Evolutionary conservation across 2,113 vertebrate species (phyloP), one percentile per base, ranked within the genome.

Genomic region (Pongo abelii): DNA sequence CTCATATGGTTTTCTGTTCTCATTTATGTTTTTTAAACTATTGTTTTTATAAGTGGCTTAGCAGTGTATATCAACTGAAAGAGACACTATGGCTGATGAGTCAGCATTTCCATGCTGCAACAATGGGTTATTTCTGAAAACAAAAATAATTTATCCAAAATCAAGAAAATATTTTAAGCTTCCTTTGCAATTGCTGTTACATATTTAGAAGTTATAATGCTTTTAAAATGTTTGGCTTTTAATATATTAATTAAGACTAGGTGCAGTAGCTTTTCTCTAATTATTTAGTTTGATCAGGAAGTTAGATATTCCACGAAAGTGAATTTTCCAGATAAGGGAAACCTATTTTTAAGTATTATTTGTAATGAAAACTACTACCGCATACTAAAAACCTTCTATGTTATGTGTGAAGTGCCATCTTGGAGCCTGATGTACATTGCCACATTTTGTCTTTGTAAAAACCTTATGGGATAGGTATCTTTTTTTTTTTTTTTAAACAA

Each of bases 171-270:
- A 74, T 69, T 77, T 90, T 94, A 88, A 95, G 11, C 32, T 40
- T 86, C 43, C 43, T 20, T 70, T 96, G 22, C 81, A 52, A 35
- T 91, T 96, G 35, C 50, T 87, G 5, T 92, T 92, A 75, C 3
- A 32, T 94, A 92, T 72, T 95, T 96, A 94, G 17, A 96, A 79
- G 12, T 88, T 57, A 46, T 40, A 43, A 61, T 69, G 6, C 79
- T 96, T 50, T 83, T 86, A 79, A 59, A 94, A 14, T 75, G 9
- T 69, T 93, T 96, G 69, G 20, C 40, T 80, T 96, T 95, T 83
- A 67, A 57, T 38, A 81, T n/a, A 75, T 70, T 91, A 92, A n/a
- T 97, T 81, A 89, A 93, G 93, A 92, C 10, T 50, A 77, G 50
- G 12, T 89, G 59, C n/a, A 61, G 35, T 93, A 50, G 40, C 40